Evolutionary conservation across 2,797 vertebrate genomes (phyloP).

Genomic region (Phataginus tricuspis): DNA sequence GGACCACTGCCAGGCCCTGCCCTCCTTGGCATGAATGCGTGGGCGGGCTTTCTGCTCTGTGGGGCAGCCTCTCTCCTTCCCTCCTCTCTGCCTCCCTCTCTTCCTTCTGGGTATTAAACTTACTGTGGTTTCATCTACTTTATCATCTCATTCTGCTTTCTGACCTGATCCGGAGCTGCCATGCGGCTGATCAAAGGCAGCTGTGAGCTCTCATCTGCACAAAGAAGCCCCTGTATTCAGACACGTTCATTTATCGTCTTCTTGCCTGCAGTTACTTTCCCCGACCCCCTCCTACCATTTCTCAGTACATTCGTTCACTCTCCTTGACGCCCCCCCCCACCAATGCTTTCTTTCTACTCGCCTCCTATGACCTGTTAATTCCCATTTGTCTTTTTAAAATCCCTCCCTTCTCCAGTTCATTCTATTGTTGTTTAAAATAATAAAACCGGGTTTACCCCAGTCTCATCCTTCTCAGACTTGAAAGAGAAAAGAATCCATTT

Average conservation of each 20-base stretch:
- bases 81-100: constrained; percentile 23
- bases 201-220: constrained; percentile 69
- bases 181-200: constrained; percentile 85
- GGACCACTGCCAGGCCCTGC: background rate
- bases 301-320: constrained; percentile 47
- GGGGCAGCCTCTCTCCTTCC: constrained; percentile 42
- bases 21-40: constrained; percentile 24
- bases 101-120: constrained; percentile 28
- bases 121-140: constrained; percentile 75
- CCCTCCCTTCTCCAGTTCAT: constrained; percentile 13
- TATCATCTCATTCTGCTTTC: constrained; percentile 86
- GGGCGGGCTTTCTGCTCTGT: background rate
- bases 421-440: constrained; percentile 35
- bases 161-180: constrained; percentile 83
- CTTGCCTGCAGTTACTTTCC: constrained; percentile 61
- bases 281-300: constrained; percentile 44
- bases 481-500: background rate
- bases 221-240: constrained; percentile 74
- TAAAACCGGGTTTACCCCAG: constrained; percentile 24
- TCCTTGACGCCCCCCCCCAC: rapidly evolving
- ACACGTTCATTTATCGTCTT: constrained; percentile 78
- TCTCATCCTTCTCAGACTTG: background rate
- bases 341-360: background rate
- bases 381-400: constrained; percentile 53
- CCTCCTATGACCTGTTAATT: constrained; percentile 2